These are phyloP conservation scores for Smithornis capensis DNA, from an alignment of 2,113 vertebrate species.

Conservation along the genomic window DNA sequence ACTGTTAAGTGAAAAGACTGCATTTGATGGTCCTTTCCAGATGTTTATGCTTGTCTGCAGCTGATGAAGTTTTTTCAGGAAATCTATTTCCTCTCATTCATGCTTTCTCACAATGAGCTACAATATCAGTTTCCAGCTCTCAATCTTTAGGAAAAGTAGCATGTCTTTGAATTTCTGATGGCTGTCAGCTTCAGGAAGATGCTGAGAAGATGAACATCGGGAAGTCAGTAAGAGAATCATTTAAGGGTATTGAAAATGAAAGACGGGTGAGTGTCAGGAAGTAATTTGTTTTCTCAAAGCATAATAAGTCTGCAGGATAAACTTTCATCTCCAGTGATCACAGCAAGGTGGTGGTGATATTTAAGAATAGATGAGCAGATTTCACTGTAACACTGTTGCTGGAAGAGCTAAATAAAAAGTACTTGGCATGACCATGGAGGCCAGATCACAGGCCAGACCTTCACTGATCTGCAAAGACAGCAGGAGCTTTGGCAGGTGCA, in stretches of 20 bases:
- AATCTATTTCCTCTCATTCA: neutral
- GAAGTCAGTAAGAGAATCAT: neutral
- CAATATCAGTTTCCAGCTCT: neutral
- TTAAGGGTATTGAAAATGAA: constrained; percentile 29
- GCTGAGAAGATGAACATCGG: neutral
- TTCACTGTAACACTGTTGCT: neutral
- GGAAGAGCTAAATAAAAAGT: neutral
- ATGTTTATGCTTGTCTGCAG: neutral
- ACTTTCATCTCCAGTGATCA: constrained; percentile 16
- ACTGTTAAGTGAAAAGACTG: neutral
- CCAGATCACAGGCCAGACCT: neutral
- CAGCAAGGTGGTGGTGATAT: neutral
- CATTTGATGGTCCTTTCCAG: neutral
- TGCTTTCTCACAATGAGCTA: neutral
- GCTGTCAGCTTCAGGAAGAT: neutral
- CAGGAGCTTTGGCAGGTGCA: neutral
- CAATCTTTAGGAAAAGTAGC: neutral
- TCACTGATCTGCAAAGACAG: neutral
- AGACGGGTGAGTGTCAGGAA: neutral
- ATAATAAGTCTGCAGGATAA: constrained; percentile 35
- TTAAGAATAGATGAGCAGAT: neutral
- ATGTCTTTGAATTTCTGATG: constrained; percentile 29
- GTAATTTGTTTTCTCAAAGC: constrained; percentile 27
- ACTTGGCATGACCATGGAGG: neutral
- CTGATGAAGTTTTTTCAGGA: neutral